Base-by-base conservation (phyloP, 2,113 vertebrate species). In the Podocnemis expansa region DNA sequence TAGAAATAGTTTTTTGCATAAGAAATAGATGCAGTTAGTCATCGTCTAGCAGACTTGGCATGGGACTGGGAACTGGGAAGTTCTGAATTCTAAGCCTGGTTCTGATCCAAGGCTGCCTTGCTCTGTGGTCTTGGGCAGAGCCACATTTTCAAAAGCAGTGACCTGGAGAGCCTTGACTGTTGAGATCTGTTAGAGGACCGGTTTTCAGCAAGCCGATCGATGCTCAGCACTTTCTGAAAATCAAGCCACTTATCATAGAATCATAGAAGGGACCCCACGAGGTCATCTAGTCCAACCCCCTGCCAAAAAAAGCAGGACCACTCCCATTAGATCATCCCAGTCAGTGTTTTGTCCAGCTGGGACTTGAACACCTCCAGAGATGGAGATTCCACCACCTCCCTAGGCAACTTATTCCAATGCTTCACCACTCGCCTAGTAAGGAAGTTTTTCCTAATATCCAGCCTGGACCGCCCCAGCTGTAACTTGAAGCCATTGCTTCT, bases 11-110 rank as follows among this genome's bases (percentile, higher is more conserved):
- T 84, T 63, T 22, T 19, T 67, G 56, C 56, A 29, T 22, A 82
- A 91, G 85, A 94, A 95, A 95, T 58, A 89, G 4, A 79, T 81
- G 87, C 91, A 92, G 63, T 90, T 51, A 96, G 93, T 89, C 88
- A 95, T 9, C n/a, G 84, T 81, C 60, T 86, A 47, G 73, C 73
- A 86, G 89, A 51, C 76, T 93, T 0, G 0, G 73, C 29, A 63
- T 78, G 84, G 81, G 60, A 78, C 58, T 60, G 6, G 1, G 41
- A 25, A 34, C 45, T 47, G 78, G 41, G 38, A 87, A 87, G 89
- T 54, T 49, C 3, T 47, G 41, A 56, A 49, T 11, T 80, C 70
- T 29, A 56, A 83, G 78, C 56, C 51, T 0, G 19, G 67, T 52
- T 54, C 55, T n/a, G 60, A 52, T 54, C 52, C 31, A 49, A 52